Evolutionary conservation across 1,140 invertebrate species (phyloP), one percentile per base, ranked within the genome.

Genomic region (Teleogryllus occipitalis): DNA sequence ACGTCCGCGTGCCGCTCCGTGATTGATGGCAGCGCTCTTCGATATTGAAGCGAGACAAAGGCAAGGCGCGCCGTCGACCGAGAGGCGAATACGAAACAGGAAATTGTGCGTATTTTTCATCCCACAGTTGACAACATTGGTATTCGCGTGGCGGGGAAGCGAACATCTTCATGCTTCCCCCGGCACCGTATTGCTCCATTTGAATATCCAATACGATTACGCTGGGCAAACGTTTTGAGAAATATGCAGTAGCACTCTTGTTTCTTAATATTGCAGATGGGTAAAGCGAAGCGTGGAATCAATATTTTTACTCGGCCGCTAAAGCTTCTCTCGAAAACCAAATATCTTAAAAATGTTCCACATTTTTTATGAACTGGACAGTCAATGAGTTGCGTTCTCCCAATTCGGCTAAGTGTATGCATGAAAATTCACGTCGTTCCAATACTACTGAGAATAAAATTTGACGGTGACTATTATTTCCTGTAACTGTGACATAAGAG

Each of bases 131-230:
- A 65, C 54, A 65, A 65, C 54, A 65, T 65, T 65, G 54, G 54
- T 65, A 65, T 65, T 65, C 54, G 54, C 18, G 7, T 1, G 54
- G 10, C 10, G 54, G 10, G 10, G 10, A 3, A 7, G 10, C 18
- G 54, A 65, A 7, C 18, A 18, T 65, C 54, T 65, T 18, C 54
- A 3, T 3, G 54, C 54, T 65, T 14, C 18, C 18, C 54, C 54
- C 54, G 18, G 18, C 54, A 3, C 10, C 10, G 54, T 65, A 65
- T 65, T 65, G 54, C 54, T 65, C 54, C 7, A 65, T 65, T 65
- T 65, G 54, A 65, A 65, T 65, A 65, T 65, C 54, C 54, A 65
- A 65, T 65, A 65, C 54, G 54, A 65, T 65, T 65, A 65, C 54
- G 54, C 54, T 65, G 54, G 18, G 54, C 18, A 65, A 65, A 65